phyloP scores from a whole-genome alignment of 2,113 vertebrate genomes.

The Lathamus discolor region DNA sequence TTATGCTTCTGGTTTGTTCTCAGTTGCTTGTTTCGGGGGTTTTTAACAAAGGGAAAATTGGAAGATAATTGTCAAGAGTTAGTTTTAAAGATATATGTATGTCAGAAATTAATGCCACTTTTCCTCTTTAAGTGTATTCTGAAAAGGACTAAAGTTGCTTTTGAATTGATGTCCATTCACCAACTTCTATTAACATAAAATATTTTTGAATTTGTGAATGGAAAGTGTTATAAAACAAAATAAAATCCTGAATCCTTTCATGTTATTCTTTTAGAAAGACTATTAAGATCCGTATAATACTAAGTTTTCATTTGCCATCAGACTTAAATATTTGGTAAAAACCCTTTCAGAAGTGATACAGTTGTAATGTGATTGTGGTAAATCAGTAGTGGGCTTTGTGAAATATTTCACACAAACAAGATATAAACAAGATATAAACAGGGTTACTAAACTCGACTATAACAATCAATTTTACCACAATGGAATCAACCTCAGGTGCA shows the following conservation, averaged over 20 bases:
- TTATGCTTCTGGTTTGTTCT: neutral
- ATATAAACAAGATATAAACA: neutral
- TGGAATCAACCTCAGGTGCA: neutral
- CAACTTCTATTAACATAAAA: neutral
- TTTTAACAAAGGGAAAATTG: neutral
- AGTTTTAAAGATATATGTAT: neutral
- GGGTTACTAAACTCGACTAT: neutral
- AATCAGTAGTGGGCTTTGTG: neutral
- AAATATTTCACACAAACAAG: conserved; percentile 20
- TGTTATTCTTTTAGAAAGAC: neutral
- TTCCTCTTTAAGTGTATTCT: neutral
- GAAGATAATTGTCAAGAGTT: neutral
- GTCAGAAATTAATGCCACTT: neutral
- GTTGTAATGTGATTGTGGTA: neutral
- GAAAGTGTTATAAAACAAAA: neutral
- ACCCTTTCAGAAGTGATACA: neutral
- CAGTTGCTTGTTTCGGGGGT: neutral
- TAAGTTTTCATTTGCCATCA: neutral
- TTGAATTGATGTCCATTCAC: neutral
- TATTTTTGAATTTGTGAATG: neutral
- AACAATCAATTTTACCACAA: conserved; percentile 2
- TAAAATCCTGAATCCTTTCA: neutral
- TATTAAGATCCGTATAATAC: neutral
- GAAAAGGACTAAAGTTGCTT: neutral
- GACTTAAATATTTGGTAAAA: neutral